phyloP scores from a whole-genome alignment of 2,113 vertebrate genomes.

The Caranx melampygus region DNA sequence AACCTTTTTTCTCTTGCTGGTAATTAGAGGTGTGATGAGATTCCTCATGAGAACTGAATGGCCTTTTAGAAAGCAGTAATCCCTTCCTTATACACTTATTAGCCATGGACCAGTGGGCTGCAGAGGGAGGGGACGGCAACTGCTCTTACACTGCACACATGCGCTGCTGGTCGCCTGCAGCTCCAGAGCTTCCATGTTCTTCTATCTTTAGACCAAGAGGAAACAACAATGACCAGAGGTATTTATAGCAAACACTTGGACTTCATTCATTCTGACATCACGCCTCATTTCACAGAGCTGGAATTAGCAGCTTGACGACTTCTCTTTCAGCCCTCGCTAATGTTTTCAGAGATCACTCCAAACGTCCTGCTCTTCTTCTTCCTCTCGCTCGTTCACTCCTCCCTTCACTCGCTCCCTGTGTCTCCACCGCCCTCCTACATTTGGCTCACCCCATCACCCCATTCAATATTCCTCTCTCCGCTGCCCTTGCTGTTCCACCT shows the following conservation, averaged over 20 bases:
- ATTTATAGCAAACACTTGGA: slow-evolving; percentile 37
- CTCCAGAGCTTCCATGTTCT: slow-evolving; percentile 1
- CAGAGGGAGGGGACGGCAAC: slow-evolving; percentile 29
- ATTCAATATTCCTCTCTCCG: slow-evolving; percentile 69
- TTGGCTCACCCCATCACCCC: slow-evolving; percentile 44
- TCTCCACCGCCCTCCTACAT: slow-evolving; percentile 33
- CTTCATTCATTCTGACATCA: slow-evolving; percentile 29
- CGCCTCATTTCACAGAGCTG: slow-evolving; percentile 33
- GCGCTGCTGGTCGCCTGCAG: slow-evolving; percentile 27
- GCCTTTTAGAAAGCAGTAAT: slow-evolving; percentile 59
- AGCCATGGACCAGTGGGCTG: slow-evolving; percentile 58
- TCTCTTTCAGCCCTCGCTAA: background rate
- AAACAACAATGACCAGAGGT: slow-evolving; percentile 31
- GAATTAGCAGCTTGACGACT: slow-evolving; percentile 23
- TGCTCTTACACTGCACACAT: slow-evolving; percentile 39
- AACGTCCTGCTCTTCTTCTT: background rate
- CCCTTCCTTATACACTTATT: slow-evolving; percentile 59
- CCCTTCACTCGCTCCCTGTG: background rate
- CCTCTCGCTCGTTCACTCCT: background rate
- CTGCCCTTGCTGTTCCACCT: slow-evolving; percentile 61
- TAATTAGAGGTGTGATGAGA: slow-evolving; percentile 64
- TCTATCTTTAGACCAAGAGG: slow-evolving; percentile 42
- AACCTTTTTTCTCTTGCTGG: slow-evolving; percentile 34
- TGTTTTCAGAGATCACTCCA: background rate
- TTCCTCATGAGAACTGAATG: slow-evolving; percentile 39